These are phyloP conservation scores for Ommatoiulus sabulosus DNA, from an alignment of 2,888 invertebrate genomes.

Conservation along the genomic window DNA sequence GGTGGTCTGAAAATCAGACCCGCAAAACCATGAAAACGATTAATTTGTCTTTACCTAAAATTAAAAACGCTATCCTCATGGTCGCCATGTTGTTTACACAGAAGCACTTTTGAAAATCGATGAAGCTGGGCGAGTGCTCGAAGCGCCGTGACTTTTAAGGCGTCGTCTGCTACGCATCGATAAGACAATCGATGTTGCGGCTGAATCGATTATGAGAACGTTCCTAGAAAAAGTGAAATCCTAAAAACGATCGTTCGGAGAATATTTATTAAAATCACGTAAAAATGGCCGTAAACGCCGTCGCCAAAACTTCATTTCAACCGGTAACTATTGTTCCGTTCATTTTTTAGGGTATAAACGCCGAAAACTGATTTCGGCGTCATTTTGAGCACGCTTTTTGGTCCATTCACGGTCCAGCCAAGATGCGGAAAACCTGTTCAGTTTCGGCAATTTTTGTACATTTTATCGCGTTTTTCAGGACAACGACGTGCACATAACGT, in stretches of 20 bases:
- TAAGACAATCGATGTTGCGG: neutral
- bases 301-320: slow-evolving; percentile 57
- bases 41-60: neutral
- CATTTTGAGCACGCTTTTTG: neutral
- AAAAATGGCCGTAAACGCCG: slow-evolving; percentile 55
- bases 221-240: no score
- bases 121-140: neutral
- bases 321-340: slow-evolving; percentile 50
- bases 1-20: neutral
- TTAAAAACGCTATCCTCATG: neutral
- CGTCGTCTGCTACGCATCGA: neutral
- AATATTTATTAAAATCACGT: neutral
- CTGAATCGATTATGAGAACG: neutral
- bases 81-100: slow-evolving; percentile 12
- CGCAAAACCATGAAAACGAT: neutral
- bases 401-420: neutral
- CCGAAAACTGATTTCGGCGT: neutral
- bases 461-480: slow-evolving; percentile 71
- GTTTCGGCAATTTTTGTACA: neutral
- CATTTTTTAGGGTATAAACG: neutral
- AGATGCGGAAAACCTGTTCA: no score
- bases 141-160: neutral
- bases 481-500: slow-evolving; percentile 92
- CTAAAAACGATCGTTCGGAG: neutral
- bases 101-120: neutral